Evolutionary conservation across 2,797 vertebrate species (phyloP).

Genomic region (Lacerta agilis): DNA sequence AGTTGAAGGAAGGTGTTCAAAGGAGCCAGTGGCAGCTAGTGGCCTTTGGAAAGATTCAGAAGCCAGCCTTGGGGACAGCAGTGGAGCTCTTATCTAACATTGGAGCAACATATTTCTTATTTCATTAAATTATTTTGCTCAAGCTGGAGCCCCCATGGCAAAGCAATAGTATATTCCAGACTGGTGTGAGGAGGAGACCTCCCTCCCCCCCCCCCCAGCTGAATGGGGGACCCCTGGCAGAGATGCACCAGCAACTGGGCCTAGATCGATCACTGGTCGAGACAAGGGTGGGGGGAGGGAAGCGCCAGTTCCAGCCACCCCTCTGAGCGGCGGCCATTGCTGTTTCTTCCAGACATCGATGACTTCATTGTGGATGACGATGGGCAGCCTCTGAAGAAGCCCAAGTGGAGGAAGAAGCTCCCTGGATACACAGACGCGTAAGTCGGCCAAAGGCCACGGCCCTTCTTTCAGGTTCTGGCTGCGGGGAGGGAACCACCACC

Average conservation of each 20-base stretch:
- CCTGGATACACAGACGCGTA: slow-evolving; percentile 97
- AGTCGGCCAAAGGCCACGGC: slow-evolving; percentile 72
- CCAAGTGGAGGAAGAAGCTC: slow-evolving; percentile 94
- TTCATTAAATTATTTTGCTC: not conserved
- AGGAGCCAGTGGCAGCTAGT: not conserved
- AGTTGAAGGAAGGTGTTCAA: not conserved
- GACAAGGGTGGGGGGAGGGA: not conserved
- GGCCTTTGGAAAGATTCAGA: not conserved
- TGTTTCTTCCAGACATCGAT: slow-evolving; percentile 88
- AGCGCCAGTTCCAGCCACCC: not conserved
- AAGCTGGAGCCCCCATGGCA: too few relatives aligned
- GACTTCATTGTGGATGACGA: slow-evolving; percentile 99
- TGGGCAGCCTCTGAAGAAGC: slow-evolving; percentile 96
- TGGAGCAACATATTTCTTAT: too few relatives aligned
- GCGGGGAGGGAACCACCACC: slow-evolving; percentile 11
- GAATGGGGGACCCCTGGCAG: too few relatives aligned
- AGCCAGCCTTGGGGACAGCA: not conserved
- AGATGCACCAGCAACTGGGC: too few relatives aligned
- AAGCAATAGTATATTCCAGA: not conserved
- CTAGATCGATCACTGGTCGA: not conserved
- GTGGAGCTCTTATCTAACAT: not conserved
- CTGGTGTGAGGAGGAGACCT: not conserved
- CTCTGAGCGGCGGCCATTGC: not conserved
- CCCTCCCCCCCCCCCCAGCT: not conserved
- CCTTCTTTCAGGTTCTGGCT: not conserved